Conservation (phyloP, 2,888 invertebrate species). For the Ceratothoa steindachneri region DNA sequence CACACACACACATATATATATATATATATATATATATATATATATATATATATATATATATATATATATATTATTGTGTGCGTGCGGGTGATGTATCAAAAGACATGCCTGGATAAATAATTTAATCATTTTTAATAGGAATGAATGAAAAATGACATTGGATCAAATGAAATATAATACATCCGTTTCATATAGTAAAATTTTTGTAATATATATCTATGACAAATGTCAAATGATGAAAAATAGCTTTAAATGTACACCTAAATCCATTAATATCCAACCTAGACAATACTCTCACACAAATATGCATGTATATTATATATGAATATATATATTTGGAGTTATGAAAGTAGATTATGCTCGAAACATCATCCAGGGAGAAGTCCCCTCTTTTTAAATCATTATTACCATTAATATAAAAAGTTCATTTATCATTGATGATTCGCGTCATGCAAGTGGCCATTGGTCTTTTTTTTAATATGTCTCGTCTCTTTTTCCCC, state of each 20-base stretch:
- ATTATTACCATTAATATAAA: slow-evolving; percentile 15
- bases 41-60: slow-evolving; percentile 15
- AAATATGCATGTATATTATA: not conserved
- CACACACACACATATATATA: slow-evolving; percentile 5
- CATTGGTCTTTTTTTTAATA: not conserved
- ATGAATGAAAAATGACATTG: not conserved
- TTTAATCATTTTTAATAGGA: not conserved
- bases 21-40: slow-evolving; percentile 15
- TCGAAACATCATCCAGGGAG: not conserved
- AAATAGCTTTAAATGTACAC: not conserved
- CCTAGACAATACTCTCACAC: not conserved
- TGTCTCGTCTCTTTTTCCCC: not conserved
- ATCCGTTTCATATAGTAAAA: not conserved
- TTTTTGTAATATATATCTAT: not conserved
- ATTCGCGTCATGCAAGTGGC: slow-evolving; percentile 9
- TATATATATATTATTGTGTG: not conserved
- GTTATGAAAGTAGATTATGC: not conserved
- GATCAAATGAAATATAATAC: not conserved
- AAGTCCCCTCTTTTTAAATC: slow-evolving; percentile 4
- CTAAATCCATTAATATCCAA: slow-evolving; percentile 6
- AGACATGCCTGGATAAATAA: slow-evolving; percentile 4
- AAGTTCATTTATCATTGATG: slow-evolving; percentile 13
- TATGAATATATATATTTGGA: too few relatives aligned
- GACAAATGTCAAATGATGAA: slow-evolving; percentile 12
- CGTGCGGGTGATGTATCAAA: not conserved